Evolutionary conservation across 2,888 invertebrate genomes (phyloP), one percentile per base, ranked within the genome.

Genomic region (Myopa testacea): DNA sequence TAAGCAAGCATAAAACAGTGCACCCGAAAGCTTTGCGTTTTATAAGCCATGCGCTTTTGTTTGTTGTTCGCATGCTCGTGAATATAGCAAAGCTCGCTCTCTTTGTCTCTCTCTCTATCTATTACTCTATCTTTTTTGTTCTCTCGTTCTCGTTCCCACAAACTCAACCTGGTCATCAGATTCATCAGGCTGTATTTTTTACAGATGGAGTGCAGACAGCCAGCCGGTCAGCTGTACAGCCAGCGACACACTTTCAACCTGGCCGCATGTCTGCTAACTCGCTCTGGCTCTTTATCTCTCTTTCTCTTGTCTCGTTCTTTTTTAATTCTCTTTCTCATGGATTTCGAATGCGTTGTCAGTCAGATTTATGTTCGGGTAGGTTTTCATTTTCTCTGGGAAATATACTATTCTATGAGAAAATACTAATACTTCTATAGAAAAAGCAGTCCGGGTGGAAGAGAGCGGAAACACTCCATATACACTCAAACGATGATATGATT

Each of bases 241-340:
- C n/a, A 77, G 76, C 78, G 78, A 81, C 81, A 81, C 76, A 79
- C 73, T 78, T 81, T 71, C 76, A 79, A 79, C 73, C 77, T 79
- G 78, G 79, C 78, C 78, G 79, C 69, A 69, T 73, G 70, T 73
- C 40, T 34, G 37, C 19, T 65, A 10, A n/a, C 76, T 70, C 65
- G 12, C 65, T 68, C 58, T 58, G 38, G 72, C 71, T 62, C 55
- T 72, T 67, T 72, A 14, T 60, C 26, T 14, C 38, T 75, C 69
- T 16, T 50, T 63, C 60, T 68, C 70, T 52, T 76, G 76, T 52
- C 34, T 55, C 58, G 52, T 34, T 60, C n/a, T 68, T 40, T 4
- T 19, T 60, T 37, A 5, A 67, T 77, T 40, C 68, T 73, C 65
- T 40, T 45, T 37, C 45, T 37, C 52, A 14, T 38, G 12, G 5